Percentiles rank a stretch among this genome's conserved stretches.
Conservation (phyloP, 2,888 invertebrate genomes). For the Geotrupes spiniger region DNA sequence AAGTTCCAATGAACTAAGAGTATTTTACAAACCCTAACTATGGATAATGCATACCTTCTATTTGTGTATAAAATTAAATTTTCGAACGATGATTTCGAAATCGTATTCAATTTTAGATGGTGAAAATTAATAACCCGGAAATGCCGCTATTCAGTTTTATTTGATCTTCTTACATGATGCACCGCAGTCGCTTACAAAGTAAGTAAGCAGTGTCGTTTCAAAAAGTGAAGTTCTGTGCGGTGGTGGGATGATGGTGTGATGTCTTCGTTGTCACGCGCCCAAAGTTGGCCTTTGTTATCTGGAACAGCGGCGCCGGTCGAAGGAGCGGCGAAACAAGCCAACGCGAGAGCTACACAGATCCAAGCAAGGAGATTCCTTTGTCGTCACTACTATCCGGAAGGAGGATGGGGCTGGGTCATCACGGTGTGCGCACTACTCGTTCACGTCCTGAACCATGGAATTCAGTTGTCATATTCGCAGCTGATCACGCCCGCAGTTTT, state of each 20-base stretch:
- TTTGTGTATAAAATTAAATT: too few relatives aligned
- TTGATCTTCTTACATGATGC: too few relatives aligned
- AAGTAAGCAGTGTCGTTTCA: too few relatives aligned
- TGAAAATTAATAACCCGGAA: too few relatives aligned
- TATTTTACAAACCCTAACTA: too few relatives aligned
- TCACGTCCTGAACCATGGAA: constrained; percentile 70
- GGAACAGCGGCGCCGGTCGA: constrained; percentile 55
- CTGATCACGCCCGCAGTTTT: constrained; percentile 63
- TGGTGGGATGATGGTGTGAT: constrained; percentile 29
- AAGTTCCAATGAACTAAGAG: too few relatives aligned
- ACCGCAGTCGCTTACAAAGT: too few relatives aligned
- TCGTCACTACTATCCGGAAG: constrained; percentile 81
- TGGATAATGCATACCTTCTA: too few relatives aligned
- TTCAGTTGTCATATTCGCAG: constrained; percentile 64
- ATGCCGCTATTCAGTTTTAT: too few relatives aligned
- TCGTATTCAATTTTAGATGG: too few relatives aligned
- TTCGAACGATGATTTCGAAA: too few relatives aligned
- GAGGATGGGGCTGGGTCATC: constrained; percentile 84
- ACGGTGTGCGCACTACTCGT: constrained; percentile 70
- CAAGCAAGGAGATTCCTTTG: constrained; percentile 65
- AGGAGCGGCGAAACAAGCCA: constrained; percentile 37
- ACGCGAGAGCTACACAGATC: constrained; percentile 49
- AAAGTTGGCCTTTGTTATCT: constrained; percentile 53
- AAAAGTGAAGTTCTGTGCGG: too few relatives aligned
- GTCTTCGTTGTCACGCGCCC: constrained; percentile 53